Evolutionary conservation across 2,113 vertebrate genomes (phyloP).

Genomic region (Willisornis vidua): DNA sequence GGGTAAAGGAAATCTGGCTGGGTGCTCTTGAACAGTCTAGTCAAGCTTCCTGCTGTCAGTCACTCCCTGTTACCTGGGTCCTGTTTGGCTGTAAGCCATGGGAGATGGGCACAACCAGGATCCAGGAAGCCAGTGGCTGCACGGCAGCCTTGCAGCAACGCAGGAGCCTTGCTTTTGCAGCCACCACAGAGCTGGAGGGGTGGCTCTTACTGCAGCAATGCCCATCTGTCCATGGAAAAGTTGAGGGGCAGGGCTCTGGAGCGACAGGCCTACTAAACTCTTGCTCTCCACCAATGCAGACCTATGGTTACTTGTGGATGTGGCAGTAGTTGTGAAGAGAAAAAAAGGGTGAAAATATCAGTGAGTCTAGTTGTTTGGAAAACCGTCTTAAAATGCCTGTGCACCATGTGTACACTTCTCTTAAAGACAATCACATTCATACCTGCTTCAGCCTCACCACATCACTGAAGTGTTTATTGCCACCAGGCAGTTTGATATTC

Average conservation of each 20-base stretch:
- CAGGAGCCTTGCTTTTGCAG: not conserved
- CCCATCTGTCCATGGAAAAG: accelerated
- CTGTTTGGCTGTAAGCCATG: not conserved
- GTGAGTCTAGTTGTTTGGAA: not conserved
- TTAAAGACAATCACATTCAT: not conserved
- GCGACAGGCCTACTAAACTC: accelerated
- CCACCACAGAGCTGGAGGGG: accelerated
- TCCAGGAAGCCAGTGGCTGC: not conserved
- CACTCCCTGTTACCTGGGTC: not conserved
- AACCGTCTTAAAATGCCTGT: accelerated
- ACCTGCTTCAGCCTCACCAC: not conserved
- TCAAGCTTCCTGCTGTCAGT: not conserved
- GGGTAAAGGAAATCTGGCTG: not conserved
- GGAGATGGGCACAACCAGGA: not conserved
- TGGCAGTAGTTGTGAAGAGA: not conserved
- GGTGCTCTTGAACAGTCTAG: not conserved
- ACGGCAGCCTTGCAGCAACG: not conserved
- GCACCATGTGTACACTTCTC: not conserved
- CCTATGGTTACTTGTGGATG: not conserved
- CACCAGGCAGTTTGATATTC: not conserved
- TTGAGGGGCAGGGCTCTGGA: not conserved
- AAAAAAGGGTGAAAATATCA: not conserved
- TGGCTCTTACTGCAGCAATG: not conserved
- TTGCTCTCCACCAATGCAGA: not conserved
- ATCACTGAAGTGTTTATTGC: not conserved